Evolutionary conservation across 2,888 invertebrate genomes (phyloP).

Genomic region (Mesorhabditis spiculigera): DNA sequence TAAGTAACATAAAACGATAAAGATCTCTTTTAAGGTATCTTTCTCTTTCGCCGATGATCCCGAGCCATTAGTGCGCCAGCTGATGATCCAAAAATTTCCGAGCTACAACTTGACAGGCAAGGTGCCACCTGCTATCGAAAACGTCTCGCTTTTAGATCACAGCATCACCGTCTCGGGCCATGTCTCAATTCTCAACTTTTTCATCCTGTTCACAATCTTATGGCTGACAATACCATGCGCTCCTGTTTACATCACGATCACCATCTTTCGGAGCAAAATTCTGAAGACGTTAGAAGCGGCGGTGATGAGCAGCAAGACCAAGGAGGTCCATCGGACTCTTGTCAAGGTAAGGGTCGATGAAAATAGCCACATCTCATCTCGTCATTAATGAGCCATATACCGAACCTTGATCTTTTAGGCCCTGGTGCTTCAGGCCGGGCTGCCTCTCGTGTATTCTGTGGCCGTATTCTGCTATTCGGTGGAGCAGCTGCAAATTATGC

Average conservation of each 20-base stretch:
- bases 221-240: background rate
- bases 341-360: background rate
- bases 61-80: background rate
- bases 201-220: background rate
- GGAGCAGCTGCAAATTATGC: slow-evolving; percentile 1
- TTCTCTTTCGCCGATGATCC: slow-evolving; percentile 3
- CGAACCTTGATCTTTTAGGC: background rate
- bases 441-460: background rate
- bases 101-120: no score
- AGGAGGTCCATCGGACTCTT: background rate
- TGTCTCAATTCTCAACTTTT: background rate
- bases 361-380: background rate
- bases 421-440: background rate
- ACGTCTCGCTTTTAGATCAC: background rate
- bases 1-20: no score
- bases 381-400: no score
- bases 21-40: background rate
- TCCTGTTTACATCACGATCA: background rate
- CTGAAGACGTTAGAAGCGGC: background rate
- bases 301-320: slow-evolving; percentile 1
- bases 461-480: background rate
- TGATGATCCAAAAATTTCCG: background rate
- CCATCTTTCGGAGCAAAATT: background rate
- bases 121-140: background rate
- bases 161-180: slow-evolving; percentile 1